Evolutionary conservation across 2,113 vertebrate species (phyloP).

Genomic region (Malurus cyaneus): DNA sequence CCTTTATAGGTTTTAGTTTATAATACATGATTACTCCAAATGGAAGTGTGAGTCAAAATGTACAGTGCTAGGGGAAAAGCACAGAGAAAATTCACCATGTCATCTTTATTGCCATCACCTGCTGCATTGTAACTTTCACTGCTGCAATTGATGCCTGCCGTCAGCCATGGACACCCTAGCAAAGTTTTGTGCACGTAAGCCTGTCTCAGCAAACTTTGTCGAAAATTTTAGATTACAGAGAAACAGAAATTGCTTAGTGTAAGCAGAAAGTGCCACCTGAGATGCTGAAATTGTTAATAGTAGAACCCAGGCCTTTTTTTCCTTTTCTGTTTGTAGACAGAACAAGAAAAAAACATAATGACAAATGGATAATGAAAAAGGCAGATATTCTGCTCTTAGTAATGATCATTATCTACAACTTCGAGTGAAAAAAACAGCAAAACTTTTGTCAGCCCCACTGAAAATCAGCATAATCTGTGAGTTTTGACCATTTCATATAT

Average conservation of each 20-base stretch:
- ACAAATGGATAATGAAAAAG: not conserved
- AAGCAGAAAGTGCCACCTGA: not conserved
- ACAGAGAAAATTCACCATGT: not conserved
- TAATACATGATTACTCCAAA: not conserved
- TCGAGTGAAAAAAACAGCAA: not conserved
- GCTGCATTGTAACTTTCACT: not conserved
- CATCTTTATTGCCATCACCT: not conserved
- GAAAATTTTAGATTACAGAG: not conserved
- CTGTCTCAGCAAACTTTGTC: conserved; percentile 17
- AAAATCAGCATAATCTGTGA: not conserved
- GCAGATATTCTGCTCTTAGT: not conserved
- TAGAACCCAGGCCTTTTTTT: not conserved
- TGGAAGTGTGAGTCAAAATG: not conserved
- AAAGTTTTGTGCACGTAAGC: conserved; percentile 2
- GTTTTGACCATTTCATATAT: not conserved
- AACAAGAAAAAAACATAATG: not conserved
- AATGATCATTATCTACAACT: not conserved
- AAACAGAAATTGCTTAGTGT: not conserved
- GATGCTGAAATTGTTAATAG: not conserved
- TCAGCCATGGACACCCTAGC: not conserved
- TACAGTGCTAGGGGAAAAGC: not conserved
- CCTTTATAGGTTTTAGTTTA: not conserved
- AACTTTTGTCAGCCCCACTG: not conserved
- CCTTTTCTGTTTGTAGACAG: not conserved
- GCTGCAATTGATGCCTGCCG: not conserved